phyloP scores from a whole-genome alignment of 1,140 invertebrate species.

The Hestina assimilis region DNA sequence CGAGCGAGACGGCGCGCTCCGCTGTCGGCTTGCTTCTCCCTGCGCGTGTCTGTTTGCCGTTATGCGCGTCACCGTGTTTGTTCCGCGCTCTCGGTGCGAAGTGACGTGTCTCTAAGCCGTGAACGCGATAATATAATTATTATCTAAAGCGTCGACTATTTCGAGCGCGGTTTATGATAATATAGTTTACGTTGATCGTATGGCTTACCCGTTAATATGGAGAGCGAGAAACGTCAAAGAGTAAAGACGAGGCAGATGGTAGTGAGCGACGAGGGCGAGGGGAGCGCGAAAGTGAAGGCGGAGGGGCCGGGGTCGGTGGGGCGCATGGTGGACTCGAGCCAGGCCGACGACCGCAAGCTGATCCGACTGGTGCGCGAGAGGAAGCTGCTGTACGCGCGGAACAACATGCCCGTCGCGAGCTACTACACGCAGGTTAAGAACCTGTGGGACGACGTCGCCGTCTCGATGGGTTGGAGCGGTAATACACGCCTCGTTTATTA shows the following conservation, averaged over 20 bases:
- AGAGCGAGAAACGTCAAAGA: slow-evolving; percentile 13
- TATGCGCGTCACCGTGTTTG: slow-evolving; percentile 57
- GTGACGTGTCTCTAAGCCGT: slow-evolving; percentile 38
- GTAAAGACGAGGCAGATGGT: slow-evolving; percentile 7
- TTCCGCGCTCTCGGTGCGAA: slow-evolving; percentile 40
- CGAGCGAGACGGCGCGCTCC: slow-evolving; percentile 47
- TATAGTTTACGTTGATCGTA: no score
- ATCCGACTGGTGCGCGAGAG: slow-evolving; percentile 60
- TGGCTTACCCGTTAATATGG: no score
- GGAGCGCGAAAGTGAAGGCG: neutral
- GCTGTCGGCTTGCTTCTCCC: slow-evolving; percentile 48
- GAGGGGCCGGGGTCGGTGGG: slow-evolving; percentile 36
- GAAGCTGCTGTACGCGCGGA: slow-evolving; percentile 59
- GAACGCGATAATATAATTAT: slow-evolving; percentile 4
- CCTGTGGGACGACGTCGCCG: slow-evolving; percentile 59
- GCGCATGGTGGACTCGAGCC: slow-evolving; percentile 54
- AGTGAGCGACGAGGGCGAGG: slow-evolving; percentile 7
- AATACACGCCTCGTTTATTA: no score
- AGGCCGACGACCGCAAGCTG: slow-evolving; percentile 64
- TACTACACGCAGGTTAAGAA: slow-evolving; percentile 58
- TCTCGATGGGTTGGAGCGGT: slow-evolving; percentile 64
- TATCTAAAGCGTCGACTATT: neutral
- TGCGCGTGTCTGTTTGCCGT: slow-evolving; percentile 66
- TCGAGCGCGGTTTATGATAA: neutral
- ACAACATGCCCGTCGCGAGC: slow-evolving; percentile 67